Base-by-base conservation (phyloP, 2,797 vertebrate species). In the Oreochromis mossambicus region DNA sequence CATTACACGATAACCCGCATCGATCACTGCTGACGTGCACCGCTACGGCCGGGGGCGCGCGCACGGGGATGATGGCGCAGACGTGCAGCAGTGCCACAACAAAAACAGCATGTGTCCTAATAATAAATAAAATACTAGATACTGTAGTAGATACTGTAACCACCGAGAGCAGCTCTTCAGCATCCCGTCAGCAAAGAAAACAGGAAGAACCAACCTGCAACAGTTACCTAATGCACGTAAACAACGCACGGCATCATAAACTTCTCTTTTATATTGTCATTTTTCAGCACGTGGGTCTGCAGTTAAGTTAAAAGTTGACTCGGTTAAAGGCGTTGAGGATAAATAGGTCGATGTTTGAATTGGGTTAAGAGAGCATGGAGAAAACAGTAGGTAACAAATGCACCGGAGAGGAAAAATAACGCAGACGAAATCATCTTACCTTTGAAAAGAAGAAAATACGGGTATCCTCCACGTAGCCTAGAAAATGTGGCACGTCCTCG, bases 401-500 rank as follows among this genome's bases (percentile, higher is more conserved):
- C 86, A 87, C 43, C 81, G 66, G 55, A 63, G 32, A 63, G 68
- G n/a, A 43, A 46, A 86, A 89, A 85, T 56, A 79, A 90, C 32
- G 61, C 87, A 84, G 29, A 61, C 58, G 63, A 82, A 78, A 86
- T 86, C 12, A 26, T 83, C 89, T 94, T 95, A 96, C 95, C 96
- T 96, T 95, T 96, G 94, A 89, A 85, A 92, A 92, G 89, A 94
- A 94, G 92, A 95, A 96, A 95, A 93, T 78, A 75, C 78, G 63
- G 82, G 87, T 91, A 80, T 93, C 91, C 93, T 93, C 91, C 93
- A 86, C 90, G 92, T 86, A 87, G 90, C 55, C 88, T 32, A 43
- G 76, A 90, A 91, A 93, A 92, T 83, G 86, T 92, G 89, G 91
- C 93, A 89, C 92, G 91, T 91, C 91, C 90, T 93, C 87, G 89